Evolutionary conservation across 2,888 invertebrate species (phyloP), one percentile per base, ranked within the genome.

Genomic region (Latrodectus hesperus): DNA sequence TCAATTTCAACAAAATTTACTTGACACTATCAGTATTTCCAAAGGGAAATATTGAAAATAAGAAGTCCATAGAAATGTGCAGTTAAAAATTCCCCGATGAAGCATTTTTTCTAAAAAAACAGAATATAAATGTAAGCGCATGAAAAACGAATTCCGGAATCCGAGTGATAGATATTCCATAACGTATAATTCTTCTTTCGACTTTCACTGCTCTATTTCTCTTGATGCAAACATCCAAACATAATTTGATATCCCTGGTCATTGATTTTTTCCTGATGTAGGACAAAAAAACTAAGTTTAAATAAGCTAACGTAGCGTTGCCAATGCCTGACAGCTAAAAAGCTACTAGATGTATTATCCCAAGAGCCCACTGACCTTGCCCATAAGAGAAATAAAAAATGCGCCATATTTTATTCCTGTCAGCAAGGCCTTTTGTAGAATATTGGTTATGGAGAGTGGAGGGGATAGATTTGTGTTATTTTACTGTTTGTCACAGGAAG

Each of bases 331-430:
- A 82, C 82, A 82, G 53, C 74, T 82, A 74, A 75, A 82, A 74
- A 82, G 74, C 82, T 67, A 65, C n/a, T 67, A 82, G 82, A 75
- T 82, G 53, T 74, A 82, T 82, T 82, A 82, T 74, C 67, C 74
- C 49, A 53, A 38, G n/a, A 70, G 38, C 49, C 68, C 38, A 17
- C 53, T 82, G 75, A 82, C 68, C 53, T 75, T 75, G 68, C 51
- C 70, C 75, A 51, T 68, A 51, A 74, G 55, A 67, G 52, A 71
- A 72, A 38, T 38, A 79, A 55, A 72, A 80, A 72, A 51, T 72
- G 14, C 22, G 49, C 22, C 76, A 65, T 74, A 53, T 76, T 76
- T 76, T 76, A 76, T 76, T 64, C 17, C 76, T 76, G 65, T 76
- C 67, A 76, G n/a, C 67, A 17, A 16, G 16, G 51, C 70, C 52